Conservation (phyloP, 1,140 invertebrate genomes). For the Radopholus similis region DNA sequence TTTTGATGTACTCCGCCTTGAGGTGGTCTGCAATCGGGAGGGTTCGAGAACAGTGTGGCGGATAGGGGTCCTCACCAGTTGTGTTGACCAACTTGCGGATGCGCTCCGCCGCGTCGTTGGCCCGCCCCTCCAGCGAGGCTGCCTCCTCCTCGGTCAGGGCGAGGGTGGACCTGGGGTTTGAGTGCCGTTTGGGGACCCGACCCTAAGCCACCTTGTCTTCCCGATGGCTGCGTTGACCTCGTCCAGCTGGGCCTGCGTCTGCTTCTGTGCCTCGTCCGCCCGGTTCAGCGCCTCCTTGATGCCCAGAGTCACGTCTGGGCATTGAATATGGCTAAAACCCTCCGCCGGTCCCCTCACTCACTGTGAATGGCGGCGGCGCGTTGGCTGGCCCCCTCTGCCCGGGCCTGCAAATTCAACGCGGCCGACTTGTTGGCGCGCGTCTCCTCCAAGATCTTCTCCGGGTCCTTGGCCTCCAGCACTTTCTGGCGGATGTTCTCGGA, state of each 20-base stretch:
- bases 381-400: conserved; percentile 39
- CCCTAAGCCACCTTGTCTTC: conserved; percentile 7
- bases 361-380: conserved; percentile 40
- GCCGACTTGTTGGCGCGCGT: conserved; percentile 52
- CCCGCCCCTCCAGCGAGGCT: conserved; percentile 20
- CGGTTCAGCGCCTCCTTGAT: conserved; percentile 38
- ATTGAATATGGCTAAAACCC: background rate
- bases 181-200: background rate
- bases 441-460: conserved; percentile 54
- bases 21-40: conserved; percentile 25
- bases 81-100: conserved; percentile 35
- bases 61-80: conserved; percentile 13
- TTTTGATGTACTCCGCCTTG: conserved; percentile 48
- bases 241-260: conserved; percentile 30
- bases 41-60: background rate
- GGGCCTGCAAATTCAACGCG: conserved; percentile 46
- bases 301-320: conserved; percentile 25
- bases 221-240: conserved; percentile 34
- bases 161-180: conserved; percentile 16
- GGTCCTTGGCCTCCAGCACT: conserved; percentile 56
- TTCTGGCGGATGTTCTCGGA: conserved; percentile 52
- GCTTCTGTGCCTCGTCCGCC: conserved; percentile 33
- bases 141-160: conserved; percentile 28
- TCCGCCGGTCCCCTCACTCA: background rate
- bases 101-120: conserved; percentile 26